These are phyloP conservation scores for Connochaetes taurinus DNA, from an alignment of 2,113 vertebrate genomes.

Conservation along the genomic window DNA sequence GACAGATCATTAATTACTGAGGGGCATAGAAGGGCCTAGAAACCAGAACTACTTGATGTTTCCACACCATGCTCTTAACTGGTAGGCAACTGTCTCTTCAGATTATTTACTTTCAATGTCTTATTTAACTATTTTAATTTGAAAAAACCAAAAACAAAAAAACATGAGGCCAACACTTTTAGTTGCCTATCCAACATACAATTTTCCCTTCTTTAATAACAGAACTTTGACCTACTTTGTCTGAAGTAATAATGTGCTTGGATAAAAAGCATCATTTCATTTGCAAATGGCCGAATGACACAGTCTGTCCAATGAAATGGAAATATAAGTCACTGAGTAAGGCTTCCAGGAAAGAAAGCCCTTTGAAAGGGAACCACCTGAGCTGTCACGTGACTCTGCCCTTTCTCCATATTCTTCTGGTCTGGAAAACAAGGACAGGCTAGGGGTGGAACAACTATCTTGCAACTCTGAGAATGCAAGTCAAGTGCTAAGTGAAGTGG, in stretches of 20 bases:
- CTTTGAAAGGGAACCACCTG: background rate
- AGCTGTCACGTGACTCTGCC: background rate
- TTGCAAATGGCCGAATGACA: background rate
- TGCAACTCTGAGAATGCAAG: background rate
- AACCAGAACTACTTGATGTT: background rate
- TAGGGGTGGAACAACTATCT: background rate
- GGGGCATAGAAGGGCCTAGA: background rate
- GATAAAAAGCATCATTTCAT: background rate
- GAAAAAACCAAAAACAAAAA: background rate
- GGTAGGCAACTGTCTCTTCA: background rate
- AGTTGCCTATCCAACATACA: background rate
- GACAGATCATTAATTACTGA: background rate
- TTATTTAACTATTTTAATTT: slow-evolving; percentile 16
- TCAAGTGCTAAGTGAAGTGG: background rate
- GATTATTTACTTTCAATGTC: slow-evolving; percentile 12
- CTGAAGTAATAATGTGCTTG: background rate
- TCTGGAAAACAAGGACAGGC: background rate
- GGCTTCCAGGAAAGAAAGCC: background rate
- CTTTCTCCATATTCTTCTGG: background rate
- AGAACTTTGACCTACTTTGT: background rate
- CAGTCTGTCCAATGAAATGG: background rate
- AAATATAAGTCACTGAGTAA: background rate
- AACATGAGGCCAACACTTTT: background rate
- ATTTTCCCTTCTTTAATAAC: background rate
- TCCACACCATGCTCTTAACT: background rate